Evolutionary conservation across 2,113 vertebrate genomes (phyloP), one percentile per base, ranked within the genome.

Genomic region (Triplophysa siluroides): DNA sequence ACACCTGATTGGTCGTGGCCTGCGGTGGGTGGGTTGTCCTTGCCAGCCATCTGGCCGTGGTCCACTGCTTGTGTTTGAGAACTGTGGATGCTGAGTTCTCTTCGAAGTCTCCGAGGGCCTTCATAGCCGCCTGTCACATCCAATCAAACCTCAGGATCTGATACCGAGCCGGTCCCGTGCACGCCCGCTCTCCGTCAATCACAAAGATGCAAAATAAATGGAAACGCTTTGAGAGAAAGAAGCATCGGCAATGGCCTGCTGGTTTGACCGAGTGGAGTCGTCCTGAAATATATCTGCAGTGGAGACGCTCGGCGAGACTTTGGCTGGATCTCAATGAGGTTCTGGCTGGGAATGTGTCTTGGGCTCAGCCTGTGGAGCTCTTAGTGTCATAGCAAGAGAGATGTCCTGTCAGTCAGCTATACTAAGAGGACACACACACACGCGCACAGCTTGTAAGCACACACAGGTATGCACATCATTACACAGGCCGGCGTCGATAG

Each of bases 321-420:
- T 19, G 18, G 4, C 33, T 43, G 73, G 11, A 45, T 60, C 43
- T 21, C 1, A 1, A n/a, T 23, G 24, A 50, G 61, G 58, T 61
- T 50, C 66, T 1, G 33, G 43, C 50, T 78, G 29, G 45, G 41
- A 41, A 58, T 21, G 56, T 26, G 63, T 61, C n/a, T 23, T 52
- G 21, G 56, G 64, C 58, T 23, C 3, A 65, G 80, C 73, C 78
- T 21, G 65, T 71, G 45, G 76, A 71, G 76, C 82, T 81, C 80
- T 82, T 84, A 84, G 72, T 86, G 82, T 83, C 79, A 81, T 23
- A 45, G 29, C 33, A 14, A 68, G 72, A 62, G 60, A 60, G 68
- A 75, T 18, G 54, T 75, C 6, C 69, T 86, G 80, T 84, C 83
- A 81, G 38, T 84, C 80, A 84, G 19, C 29, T 50, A 54, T 64